phyloP scores from a whole-genome alignment of 2,888 invertebrate genomes.

The Hypselothyrea guttata region DNA sequence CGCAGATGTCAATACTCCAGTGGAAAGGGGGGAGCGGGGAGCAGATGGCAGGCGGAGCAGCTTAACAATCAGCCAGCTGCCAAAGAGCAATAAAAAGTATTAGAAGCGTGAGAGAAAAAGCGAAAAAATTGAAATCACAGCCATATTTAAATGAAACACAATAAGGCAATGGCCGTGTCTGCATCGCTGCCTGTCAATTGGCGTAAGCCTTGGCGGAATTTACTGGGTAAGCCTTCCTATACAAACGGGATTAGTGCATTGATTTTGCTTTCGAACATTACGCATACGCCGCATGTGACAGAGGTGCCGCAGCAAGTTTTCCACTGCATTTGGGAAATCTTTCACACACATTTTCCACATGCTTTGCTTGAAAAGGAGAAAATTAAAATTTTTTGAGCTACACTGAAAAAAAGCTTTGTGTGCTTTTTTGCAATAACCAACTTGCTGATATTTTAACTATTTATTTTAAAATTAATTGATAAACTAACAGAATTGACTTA shows the following conservation, averaged over 20 bases:
- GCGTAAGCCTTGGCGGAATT: conserved; percentile 61
- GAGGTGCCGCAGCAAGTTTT: conserved; percentile 42
- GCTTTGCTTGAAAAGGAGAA: too few species aligned
- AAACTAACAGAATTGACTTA: too few species aligned
- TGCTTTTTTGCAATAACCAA: too few species aligned
- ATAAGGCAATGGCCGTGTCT: conserved; percentile 41
- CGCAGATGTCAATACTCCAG: conserved; percentile 7
- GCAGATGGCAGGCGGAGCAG: conserved; percentile 17
- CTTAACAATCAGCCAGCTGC: conserved; percentile 44
- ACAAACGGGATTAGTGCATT: conserved; percentile 51
- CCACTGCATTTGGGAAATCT: conserved; percentile 32
- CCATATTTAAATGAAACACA: conserved; percentile 58
- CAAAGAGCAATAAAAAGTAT: conserved; percentile 6
- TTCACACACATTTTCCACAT: conserved; percentile 6
- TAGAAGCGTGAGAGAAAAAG: not conserved
- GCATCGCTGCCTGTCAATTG: conserved; percentile 62
- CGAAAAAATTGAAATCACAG: conserved; percentile 9
- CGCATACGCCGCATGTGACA: conserved; percentile 43
- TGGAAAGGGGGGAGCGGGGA: not conserved
- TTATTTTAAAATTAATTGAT: too few species aligned
- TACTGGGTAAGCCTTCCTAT: conserved; percentile 62
- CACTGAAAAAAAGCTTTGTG: too few species aligned
- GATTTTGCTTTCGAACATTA: conserved; percentile 52
- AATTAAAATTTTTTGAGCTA: too few species aligned
- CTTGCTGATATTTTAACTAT: too few species aligned